A percentile compares a stretch with the other conserved stretches of the same genome.
Conservation (phyloP, 2,113 vertebrate genomes). For the Eurypyga helias region DNA sequence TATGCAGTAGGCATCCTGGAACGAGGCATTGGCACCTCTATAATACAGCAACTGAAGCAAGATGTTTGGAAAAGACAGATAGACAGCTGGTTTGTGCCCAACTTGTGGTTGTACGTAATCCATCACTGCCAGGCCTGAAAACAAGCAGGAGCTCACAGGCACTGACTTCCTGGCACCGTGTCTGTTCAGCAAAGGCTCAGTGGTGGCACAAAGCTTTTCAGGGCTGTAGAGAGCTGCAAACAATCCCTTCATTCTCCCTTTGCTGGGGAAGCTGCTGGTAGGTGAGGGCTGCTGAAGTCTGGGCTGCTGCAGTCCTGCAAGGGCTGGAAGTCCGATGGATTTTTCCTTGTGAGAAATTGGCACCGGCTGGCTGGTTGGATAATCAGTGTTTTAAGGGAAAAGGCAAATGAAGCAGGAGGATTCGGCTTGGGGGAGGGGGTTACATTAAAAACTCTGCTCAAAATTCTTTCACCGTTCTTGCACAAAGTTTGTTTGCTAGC, state of each 20-base stretch:
- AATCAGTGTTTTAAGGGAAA: neutral
- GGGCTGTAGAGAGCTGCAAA: neutral
- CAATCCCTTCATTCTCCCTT: neutral
- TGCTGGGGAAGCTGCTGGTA: neutral
- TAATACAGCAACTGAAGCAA: slow-evolving; percentile 43
- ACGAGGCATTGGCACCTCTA: slow-evolving; percentile 45
- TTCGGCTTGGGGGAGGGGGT: neutral
- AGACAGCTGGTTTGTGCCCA: slow-evolving; percentile 69
- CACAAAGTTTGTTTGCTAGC: neutral
- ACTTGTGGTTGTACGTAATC: slow-evolving; percentile 46
- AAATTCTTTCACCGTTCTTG: neutral
- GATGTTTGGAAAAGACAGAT: slow-evolving; percentile 60
- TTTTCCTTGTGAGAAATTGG: neutral
- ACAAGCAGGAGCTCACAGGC: slow-evolving; percentile 49
- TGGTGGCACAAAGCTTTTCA: neutral
- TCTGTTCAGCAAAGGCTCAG: neutral
- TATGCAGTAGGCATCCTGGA: slow-evolving; percentile 37
- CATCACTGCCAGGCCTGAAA: slow-evolving; percentile 63
- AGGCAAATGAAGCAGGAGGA: neutral
- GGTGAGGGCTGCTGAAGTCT: neutral
- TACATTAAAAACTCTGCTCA: neutral
- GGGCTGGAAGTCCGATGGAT: neutral
- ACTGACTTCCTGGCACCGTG: neutral
- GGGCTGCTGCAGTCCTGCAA: neutral
- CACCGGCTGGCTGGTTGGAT: neutral